Evolutionary conservation across 1,140 invertebrate species (phyloP), one percentile per base, ranked within the genome.

Genomic region (Sesamia nonagrioides): DNA sequence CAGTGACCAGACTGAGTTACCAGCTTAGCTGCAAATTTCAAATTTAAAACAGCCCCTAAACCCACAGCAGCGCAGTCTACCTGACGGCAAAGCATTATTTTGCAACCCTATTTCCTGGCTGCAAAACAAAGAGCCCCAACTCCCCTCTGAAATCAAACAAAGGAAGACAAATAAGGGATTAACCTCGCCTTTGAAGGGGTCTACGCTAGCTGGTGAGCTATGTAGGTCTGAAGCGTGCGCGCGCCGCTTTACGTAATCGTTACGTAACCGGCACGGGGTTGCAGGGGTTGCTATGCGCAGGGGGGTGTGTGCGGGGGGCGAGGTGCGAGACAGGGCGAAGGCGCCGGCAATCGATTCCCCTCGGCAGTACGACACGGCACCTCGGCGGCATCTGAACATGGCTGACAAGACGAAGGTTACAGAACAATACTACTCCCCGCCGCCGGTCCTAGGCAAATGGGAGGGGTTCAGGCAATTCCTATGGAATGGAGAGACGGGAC

Each of bases 401-500:
- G 96, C 97, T 92, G 97, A 97, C 93, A 97, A 97, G 95, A 93
- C 83, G 35, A 97, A 97, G 91, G 96, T 96, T 88, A 95, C 95
- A 87, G 96, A 97, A 89, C 96, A 97, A 95, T 98, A 96, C 93
- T 98, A 98, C 92, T 92, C 96, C 66, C 97, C 97, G 79, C 97
- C 97, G 84, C 97, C 97, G 78, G 97, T 97, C 93, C 96, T 97
- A 83, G 97, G 97, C 84, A 97, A 97, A 96, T 98, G 98, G 97
- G 97, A 98, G 93, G 96, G 97, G 83, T 97, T 98, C 95, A 97
- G 95, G 91, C 95, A 96, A 86, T 98, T 98, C 95, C 88, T 98
- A 76, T 99, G 97, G 96, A 98, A 99, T 95, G 97, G 97, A 78
- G 97, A 98, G 95, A 98, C 97, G 75, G 97, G 97, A 87, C 97